Evolutionary conservation across 2,113 vertebrate genomes (phyloP), one percentile per base, ranked within the genome.

Genomic region (Antennarius striatus): DNA sequence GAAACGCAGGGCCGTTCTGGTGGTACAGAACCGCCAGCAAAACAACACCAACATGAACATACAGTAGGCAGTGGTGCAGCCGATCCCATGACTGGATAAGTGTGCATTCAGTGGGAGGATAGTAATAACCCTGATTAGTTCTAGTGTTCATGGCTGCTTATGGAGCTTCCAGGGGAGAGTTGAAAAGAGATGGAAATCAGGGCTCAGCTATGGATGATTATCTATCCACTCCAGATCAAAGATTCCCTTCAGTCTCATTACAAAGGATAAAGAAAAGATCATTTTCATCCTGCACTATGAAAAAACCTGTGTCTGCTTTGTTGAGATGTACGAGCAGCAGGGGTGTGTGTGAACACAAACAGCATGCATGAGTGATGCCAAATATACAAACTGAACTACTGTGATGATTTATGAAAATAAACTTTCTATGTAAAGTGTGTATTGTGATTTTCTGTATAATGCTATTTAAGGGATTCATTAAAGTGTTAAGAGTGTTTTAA

Each of bases 141-240:
- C 82, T 67, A 83, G 63, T 77, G 82, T 66, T 80, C 84, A 82
- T 76, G 66, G 84, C 79, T 67, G 60, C 74, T 79, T 48, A 60
- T 67, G 51, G 68, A 81, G 82, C 72, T 87, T 81, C 82, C 83
- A 82, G 84, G 72, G 74, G 84, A 73, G 75, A 80, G 82, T 16
- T 86, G 82, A 84, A 86, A 72, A 67, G 77, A 86, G 79, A 89
- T 83, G 74, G 80, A 90, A 90, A 91, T 90, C 85, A 84, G 77
- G 69, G 73, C 85, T 81, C 81, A 85, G 90, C 86, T 74, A 86
- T 66, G 62, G 79, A 77, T 89, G 88, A 92, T 91, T 91, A 92
- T 91, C 85, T 70, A 64, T 70, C 75, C 82, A 82, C 89, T 90
- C 78, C 75, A 91, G 87, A 89, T 92, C 90, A 91, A 90, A 91